phyloP scores from a whole-genome alignment of 2,113 vertebrate species.

The Amazona vittata region DNA sequence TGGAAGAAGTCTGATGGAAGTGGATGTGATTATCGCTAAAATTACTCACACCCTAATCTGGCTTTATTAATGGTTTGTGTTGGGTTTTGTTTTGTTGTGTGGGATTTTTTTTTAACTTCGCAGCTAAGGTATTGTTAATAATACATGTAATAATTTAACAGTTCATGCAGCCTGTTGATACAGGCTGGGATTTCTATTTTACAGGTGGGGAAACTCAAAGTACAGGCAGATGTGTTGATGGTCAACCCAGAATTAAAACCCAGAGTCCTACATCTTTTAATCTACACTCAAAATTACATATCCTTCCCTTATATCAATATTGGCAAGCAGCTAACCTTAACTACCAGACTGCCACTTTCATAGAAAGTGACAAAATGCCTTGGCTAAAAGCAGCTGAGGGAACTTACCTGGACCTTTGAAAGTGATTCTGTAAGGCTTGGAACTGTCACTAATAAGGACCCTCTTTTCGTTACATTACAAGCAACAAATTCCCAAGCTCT shows the following conservation, averaged over 20 bases:
- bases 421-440: constrained; percentile 87
- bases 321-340: background rate
- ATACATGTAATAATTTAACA: background rate
- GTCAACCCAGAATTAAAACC: background rate
- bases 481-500: constrained; percentile 89
- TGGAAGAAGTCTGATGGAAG: background rate
- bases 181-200: background rate
- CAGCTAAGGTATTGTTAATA: background rate
- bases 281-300: background rate
- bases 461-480: constrained; percentile 80
- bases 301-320: background rate
- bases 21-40: background rate
- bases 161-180: background rate
- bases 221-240: background rate
- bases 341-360: background rate
- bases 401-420: constrained; percentile 78
- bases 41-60: background rate
- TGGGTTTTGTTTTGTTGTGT: background rate
- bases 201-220: background rate
- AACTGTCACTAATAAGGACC: constrained; percentile 86
- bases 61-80: background rate
- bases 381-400: background rate
- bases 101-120: background rate
- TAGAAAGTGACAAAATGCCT: background rate
- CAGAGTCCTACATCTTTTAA: background rate